Evolutionary conservation across 2,797 vertebrate species (phyloP), one percentile per base, ranked within the genome.

Genomic region (Podargus strigoides): DNA sequence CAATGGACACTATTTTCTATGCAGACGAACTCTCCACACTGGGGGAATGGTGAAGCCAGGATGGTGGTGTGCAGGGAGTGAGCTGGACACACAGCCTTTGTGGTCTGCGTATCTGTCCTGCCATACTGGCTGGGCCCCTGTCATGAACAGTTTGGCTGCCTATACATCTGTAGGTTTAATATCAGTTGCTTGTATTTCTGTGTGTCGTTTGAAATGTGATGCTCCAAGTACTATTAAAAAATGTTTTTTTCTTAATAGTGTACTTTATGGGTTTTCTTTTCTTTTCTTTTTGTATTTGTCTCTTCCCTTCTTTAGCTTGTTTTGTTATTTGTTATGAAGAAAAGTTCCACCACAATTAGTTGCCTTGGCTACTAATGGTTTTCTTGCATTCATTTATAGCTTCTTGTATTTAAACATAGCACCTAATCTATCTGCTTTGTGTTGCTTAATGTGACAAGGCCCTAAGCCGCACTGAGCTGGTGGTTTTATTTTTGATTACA

Each of bases 301-400:
- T 50, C 36, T 75, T 36, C 34, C 32, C 24, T 78, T 80, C 34
- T 75, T 64, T 46, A 75, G 70, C 16, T 94, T 76, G 63, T 94
- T 91, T 89, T 90, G 27, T 32, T 78, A 87, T 94, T 83, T 95
- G 68, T 87, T 93, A 67, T 79, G 79, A 75, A 67, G 72, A 67
- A 95, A 94, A 24, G 49, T 84, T 95, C 89, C 85, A 90, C 63
- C 41, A 59, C 72, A 89, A 94, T 92, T 87, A 89, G 94, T 96
- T 96, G 75, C 90, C 91, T 95, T 95, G 94, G 55, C 63, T 95
- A 96, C 92, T 95, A 95, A 93, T 69, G 58, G 83, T 85, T 93
- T 94, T 93, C 63, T 91, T 86, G 36, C 73, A 44, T 94, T 84
- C 59, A 2, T 58, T 21, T 77, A 20, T 77, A 73, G 46, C 62